Evolutionary conservation across 2,113 vertebrate species (phyloP), one percentile per base, ranked within the genome.

Genomic region (Phasianus colchicus): DNA sequence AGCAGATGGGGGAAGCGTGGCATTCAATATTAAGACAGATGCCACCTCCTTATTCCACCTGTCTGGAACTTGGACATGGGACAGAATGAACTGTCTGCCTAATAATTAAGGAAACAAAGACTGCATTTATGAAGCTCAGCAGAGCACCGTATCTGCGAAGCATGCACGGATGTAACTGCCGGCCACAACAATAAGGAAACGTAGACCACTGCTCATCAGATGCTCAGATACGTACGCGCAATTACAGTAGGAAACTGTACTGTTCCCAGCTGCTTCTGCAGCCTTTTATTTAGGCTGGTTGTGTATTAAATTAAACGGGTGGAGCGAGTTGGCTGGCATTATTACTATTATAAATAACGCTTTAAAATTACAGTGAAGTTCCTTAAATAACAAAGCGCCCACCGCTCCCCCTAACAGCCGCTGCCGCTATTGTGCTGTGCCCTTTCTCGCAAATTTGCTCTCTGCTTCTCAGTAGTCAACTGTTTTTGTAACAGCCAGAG

Each of bases 21-120:
- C 98, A 98, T 98, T 98, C 98, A 98, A 98, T 98, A 97, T 98
- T 98, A 98, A 98, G 98, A 98, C 98, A 98, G 98, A 98, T 98
- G 98, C 98, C 98, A 97, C 98, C 98, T 98, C 98, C 98, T 98
- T 97, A 96, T 97, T 97, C 98, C 98, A 98, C 98, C 98, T 98
- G 98, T 98, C 98, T 98, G 97, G 96, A 98, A 98, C 98, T 98
- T 98, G 98, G 98, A 98, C 97, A 95, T 97, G 96, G 98, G 97
- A 98, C 98, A 98, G 97, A 97, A 96, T 55, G 97, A 97, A 96
- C 97, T 97, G 98, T 98, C 98, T 98, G 98, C 96, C 97, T 98
- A 97, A 98, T 98, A 98, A 98, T 97, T 97, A 96, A 95, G 93
- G 96, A 96, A 83, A 98, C 97, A 98, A 98, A 98, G 97, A 66